Evolutionary conservation across 2,797 vertebrate species (phyloP).

Genomic region (Taeniopygia guttata): DNA sequence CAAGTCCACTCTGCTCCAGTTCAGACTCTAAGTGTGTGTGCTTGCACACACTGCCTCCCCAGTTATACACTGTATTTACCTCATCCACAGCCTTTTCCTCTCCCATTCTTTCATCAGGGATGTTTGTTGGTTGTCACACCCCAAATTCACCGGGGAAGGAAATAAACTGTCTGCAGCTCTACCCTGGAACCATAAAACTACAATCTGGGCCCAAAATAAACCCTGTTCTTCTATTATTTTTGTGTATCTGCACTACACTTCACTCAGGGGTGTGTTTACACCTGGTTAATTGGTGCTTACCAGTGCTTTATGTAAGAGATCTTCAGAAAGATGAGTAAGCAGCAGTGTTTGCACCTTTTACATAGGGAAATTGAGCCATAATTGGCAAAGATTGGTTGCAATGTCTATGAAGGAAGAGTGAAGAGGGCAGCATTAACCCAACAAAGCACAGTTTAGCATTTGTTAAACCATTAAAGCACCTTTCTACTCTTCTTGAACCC

Average conservation of each 20-base stretch:
- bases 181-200: neutral
- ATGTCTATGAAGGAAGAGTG: neutral
- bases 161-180: neutral
- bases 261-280: neutral
- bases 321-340: neutral
- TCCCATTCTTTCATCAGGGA: neutral
- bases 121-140: neutral
- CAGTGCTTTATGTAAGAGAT: neutral
- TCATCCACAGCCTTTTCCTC: neutral
- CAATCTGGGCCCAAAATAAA: neutral
- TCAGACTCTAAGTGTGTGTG: neutral
- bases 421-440: neutral
- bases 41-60: neutral
- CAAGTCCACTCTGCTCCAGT: neutral
- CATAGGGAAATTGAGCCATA: neutral
- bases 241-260: neutral
- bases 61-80: neutral
- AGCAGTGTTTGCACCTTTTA: neutral
- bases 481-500: neutral
- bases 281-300: neutral
- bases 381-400: neutral
- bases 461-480: neutral
- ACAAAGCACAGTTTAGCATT: neutral
- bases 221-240: neutral
- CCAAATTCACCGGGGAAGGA: neutral